Conservation (phyloP, 2,888 invertebrate species). For the Andrena praecox region DNA sequence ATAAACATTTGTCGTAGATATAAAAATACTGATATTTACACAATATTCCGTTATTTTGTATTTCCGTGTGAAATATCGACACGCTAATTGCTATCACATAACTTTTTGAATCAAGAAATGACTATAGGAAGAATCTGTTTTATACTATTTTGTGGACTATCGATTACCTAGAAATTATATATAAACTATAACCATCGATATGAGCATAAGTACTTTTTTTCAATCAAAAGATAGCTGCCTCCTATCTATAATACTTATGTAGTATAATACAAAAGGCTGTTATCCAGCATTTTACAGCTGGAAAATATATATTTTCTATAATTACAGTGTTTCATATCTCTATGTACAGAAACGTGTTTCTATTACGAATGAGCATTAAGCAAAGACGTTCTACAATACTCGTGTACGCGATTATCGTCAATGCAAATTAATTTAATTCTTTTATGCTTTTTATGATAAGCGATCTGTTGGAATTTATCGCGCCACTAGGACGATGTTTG, state of each 20-base stretch:
- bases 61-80: constrained; percentile 23
- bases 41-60: constrained; percentile 21
- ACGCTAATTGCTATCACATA: not conserved
- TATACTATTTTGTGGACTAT: constrained; percentile 6
- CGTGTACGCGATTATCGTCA: constrained; percentile 14
- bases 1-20: constrained; percentile 42
- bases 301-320: constrained; percentile 25
- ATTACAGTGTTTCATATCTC: constrained; percentile 43
- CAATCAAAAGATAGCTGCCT: constrained; percentile 41
- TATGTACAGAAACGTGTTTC: constrained; percentile 46
- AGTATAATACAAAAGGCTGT: constrained; percentile 25
- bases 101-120: constrained; percentile 14
- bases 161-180: constrained; percentile 13
- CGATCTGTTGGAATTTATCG: constrained; percentile 17
- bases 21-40: constrained; percentile 61
- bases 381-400: constrained; percentile 44
- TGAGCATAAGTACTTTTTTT: constrained; percentile 38
- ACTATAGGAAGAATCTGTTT: constrained; percentile 16
- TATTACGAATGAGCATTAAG: constrained; percentile 20
- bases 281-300: constrained; percentile 36
- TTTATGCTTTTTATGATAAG: constrained; percentile 12
- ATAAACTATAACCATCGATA: constrained; percentile 26
- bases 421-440: constrained; percentile 25
- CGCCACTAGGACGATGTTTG: constrained; percentile 17
- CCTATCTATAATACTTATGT: constrained; percentile 25